Percentiles rank a stretch among this genome's conserved stretches.
These are phyloP conservation scores for Arrhamphus sclerolepis DNA, from an alignment of 2,797 vertebrate genomes.

Conservation along the genomic window DNA sequence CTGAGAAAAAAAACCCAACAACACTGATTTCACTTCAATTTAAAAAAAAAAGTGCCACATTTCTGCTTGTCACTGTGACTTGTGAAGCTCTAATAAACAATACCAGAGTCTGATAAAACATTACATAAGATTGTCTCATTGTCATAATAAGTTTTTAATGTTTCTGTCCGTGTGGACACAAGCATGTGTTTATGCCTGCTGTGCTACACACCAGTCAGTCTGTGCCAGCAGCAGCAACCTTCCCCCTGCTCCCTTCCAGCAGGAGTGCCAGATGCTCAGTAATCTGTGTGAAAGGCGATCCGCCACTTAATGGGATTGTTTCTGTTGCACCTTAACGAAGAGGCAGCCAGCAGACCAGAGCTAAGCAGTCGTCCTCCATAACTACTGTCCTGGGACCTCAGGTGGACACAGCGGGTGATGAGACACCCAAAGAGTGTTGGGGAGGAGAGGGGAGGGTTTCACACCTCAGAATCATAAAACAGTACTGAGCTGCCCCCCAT, in stretches of 20 bases:
- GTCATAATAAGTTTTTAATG: slow-evolving; percentile 8
- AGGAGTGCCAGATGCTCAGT: slow-evolving; percentile 81
- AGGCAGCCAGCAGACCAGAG: slow-evolving; percentile 68
- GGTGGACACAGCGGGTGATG: slow-evolving; percentile 70
- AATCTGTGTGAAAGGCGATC: slow-evolving; percentile 84
- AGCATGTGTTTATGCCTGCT: neutral
- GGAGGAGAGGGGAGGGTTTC: slow-evolving; percentile 39
- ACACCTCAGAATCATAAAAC: slow-evolving; percentile 74
- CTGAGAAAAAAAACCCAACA: too few species aligned
- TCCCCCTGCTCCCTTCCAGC: slow-evolving; percentile 63
- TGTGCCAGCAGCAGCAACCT: slow-evolving; percentile 53
- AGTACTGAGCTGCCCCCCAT: slow-evolving; percentile 43
- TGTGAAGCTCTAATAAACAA: too few species aligned
- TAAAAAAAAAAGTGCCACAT: too few species aligned
- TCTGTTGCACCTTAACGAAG: slow-evolving; percentile 82
- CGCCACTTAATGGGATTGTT: slow-evolving; percentile 82
- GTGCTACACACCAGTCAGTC: slow-evolving; percentile 12
- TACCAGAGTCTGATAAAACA: too few species aligned
- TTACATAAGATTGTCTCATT: neutral
- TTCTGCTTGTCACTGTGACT: too few species aligned
- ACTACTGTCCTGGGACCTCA: slow-evolving; percentile 79
- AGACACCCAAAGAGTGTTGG: slow-evolving; percentile 32
- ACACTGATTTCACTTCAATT: too few species aligned
- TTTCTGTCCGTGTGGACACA: neutral
- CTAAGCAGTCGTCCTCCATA: slow-evolving; percentile 70